Evolutionary conservation across 2,888 invertebrate genomes (phyloP).

Genomic region (Achlya flavicornis): DNA sequence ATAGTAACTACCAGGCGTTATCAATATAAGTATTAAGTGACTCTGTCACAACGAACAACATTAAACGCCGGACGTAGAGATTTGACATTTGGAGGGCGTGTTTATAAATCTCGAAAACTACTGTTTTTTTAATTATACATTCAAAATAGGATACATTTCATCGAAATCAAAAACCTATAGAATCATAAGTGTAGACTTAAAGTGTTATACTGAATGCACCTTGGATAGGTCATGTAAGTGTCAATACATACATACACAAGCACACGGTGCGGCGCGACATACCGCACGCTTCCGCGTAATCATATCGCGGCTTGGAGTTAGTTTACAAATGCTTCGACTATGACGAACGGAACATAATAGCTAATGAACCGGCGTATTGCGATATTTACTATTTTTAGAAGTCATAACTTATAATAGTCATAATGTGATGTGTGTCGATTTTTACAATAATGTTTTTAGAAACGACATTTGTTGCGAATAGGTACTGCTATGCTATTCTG

Average conservation of each 20-base stretch:
- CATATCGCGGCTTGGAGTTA: conserved; percentile 8
- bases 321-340: conserved; percentile 32
- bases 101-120: too few species aligned
- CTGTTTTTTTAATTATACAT: too few species aligned
- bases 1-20: too few species aligned
- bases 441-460: too few species aligned
- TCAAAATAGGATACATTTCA: too few species aligned
- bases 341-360: conserved; percentile 25
- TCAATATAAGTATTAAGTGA: too few species aligned
- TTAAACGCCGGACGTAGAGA: too few species aligned
- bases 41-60: too few species aligned
- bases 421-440: not conserved
- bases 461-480: too few species aligned
- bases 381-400: not conserved
- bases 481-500: too few species aligned
- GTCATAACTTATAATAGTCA: not conserved
- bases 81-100: too few species aligned
- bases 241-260: not conserved
- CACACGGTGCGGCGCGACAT: conserved; percentile 19
- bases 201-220: not conserved
- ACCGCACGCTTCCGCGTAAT: conserved; percentile 36
- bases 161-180: too few species aligned
- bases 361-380: conserved; percentile 14
- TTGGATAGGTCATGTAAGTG: conserved; percentile 25
- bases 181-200: not conserved